Conservation (phyloP, 2,888 invertebrate genomes). For the Mycalesis mineus region DNA sequence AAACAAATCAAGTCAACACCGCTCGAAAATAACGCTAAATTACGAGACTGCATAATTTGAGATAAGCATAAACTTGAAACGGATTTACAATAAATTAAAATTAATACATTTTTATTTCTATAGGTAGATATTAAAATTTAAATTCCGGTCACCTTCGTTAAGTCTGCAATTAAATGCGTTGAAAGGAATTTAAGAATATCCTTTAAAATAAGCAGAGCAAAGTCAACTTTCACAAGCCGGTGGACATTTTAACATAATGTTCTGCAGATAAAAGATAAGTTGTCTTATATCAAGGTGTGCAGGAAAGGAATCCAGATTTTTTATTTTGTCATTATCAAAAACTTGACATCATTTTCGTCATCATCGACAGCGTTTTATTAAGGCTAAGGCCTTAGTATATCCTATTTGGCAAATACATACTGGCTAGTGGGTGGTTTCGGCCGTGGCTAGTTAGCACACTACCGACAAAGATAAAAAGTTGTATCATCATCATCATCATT, state of each 20-base stretch:
- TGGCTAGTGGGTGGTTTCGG: too few relatives aligned
- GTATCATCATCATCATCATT: too few relatives aligned
- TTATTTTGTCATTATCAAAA: neutral
- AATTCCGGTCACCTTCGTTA: constrained; percentile 3
- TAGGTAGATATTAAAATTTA: neutral
- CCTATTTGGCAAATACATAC: too few relatives aligned
- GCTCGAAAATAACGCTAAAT: too few relatives aligned
- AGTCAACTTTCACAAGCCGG: constrained; percentile 20
- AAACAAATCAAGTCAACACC: too few relatives aligned
- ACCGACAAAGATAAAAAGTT: too few relatives aligned
- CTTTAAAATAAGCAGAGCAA: constrained; percentile 13
- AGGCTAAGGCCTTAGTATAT: too few relatives aligned
- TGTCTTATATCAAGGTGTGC: neutral
- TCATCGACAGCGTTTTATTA: neutral
- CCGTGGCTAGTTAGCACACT: too few relatives aligned
- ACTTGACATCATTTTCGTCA: neutral
- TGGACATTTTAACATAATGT: neutral
- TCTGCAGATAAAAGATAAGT: neutral
- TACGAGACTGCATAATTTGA: too few relatives aligned
- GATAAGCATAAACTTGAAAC: too few relatives aligned
- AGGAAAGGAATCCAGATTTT: constrained; percentile 1
- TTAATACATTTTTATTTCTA: too few relatives aligned
- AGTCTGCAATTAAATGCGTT: neutral
- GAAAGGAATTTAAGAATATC: constrained; percentile 9
- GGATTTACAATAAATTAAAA: too few relatives aligned